These are phyloP conservation scores for Chroicocephalus ridibundus DNA, from an alignment of 2,113 vertebrate genomes.

Conservation along the genomic window DNA sequence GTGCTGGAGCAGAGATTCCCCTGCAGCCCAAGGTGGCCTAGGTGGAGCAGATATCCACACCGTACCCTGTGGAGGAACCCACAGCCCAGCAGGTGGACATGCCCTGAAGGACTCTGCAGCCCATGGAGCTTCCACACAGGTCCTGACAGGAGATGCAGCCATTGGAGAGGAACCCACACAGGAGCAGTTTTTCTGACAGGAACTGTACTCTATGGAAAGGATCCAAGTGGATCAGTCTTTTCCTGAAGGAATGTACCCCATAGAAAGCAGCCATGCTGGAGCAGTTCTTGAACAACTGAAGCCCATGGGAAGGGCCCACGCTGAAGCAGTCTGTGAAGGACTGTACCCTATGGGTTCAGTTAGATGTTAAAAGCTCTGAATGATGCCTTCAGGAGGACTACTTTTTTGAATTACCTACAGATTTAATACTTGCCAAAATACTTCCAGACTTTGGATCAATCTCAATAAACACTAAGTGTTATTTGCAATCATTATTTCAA, in stretches of 20 bases:
- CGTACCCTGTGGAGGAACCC: not conserved
- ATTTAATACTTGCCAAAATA: not conserved
- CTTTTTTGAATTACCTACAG: too few relatives aligned
- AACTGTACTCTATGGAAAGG: too few relatives aligned
- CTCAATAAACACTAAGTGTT: not conserved
- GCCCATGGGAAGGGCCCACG: too few relatives aligned
- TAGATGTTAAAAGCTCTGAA: too few relatives aligned
- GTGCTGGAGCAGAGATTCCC: not conserved
- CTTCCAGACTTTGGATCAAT: not conserved
- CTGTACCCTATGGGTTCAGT: too few relatives aligned
- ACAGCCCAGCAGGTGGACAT: not conserved
- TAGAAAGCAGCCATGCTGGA: too few relatives aligned
- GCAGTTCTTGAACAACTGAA: too few relatives aligned
- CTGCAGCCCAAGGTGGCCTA: not conserved
- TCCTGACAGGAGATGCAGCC: not conserved
- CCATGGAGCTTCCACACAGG: not conserved
- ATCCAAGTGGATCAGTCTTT: too few relatives aligned
- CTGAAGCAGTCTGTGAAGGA: too few relatives aligned
- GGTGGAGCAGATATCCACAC: not conserved
- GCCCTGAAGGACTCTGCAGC: not conserved
- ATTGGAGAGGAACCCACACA: not conserved
- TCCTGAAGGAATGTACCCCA: not conserved
- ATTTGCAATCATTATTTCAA: not conserved
- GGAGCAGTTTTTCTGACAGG: not conserved
- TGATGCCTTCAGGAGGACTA: too few relatives aligned